Conservation (phyloP, 1,140 invertebrate species). For the Drosophila pectinifera region DNA sequence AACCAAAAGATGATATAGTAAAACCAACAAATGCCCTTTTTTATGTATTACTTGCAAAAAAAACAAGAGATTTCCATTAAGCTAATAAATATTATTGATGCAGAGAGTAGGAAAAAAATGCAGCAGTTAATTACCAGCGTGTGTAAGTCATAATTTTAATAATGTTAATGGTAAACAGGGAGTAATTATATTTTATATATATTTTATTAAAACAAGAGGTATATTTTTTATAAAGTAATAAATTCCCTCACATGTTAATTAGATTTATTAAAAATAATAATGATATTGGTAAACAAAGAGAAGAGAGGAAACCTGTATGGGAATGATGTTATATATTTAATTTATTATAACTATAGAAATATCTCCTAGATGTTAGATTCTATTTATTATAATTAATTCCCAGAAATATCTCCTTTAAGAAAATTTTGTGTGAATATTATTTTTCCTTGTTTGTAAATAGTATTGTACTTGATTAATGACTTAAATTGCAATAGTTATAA, state of each 20-base stretch:
- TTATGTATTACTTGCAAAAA: not conserved
- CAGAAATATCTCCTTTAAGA: no score
- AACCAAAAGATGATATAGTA: not conserved
- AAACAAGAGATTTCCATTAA: not conserved
- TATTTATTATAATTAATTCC: no score
- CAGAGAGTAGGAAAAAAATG: not conserved
- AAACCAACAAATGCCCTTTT: slow-evolving; percentile 30
- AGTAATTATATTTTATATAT: not conserved
- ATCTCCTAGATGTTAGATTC: no score
- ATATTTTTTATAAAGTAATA: no score
- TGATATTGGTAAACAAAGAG: no score
- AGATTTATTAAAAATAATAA: no score
- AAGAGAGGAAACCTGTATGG: no score
- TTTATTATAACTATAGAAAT: no score
- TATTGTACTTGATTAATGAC: slow-evolving; percentile 18
- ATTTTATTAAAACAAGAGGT: no score
- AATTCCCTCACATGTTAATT: no score
- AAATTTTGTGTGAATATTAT: not conserved
- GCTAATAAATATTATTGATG: slow-evolving; percentile 19
- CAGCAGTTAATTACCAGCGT: slow-evolving; percentile 1
- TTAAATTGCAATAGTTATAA: slow-evolving; percentile 11
- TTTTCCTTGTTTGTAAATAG: not conserved
- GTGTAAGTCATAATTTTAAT: slow-evolving; percentile 4
- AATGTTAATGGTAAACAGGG: not conserved
- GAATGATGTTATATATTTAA: no score